A percentile compares a stretch with the other conserved stretches of the same genome.
Conservation (phyloP, 1,140 invertebrate genomes). For the Sycophaga agraensis region DNA sequence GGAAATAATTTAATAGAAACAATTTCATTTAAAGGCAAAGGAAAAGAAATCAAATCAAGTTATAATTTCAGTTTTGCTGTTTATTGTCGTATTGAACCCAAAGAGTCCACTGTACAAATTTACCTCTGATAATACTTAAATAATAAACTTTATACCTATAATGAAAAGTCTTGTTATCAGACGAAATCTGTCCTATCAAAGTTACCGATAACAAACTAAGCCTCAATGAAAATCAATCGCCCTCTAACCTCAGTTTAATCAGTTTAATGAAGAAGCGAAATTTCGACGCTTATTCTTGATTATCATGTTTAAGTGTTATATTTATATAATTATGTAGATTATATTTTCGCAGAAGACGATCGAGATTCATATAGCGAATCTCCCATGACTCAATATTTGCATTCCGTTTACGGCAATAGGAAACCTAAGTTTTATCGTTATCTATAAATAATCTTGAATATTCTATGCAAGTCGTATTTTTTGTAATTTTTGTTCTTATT, state of each 20-base stretch:
- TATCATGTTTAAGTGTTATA: background rate
- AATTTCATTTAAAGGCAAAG: background rate
- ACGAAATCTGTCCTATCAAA: background rate
- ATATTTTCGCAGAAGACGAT: slow-evolving; percentile 11
- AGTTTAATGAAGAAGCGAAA: background rate
- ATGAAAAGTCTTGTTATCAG: background rate
- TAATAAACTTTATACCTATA: background rate
- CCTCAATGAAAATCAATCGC: slow-evolving; percentile 13
- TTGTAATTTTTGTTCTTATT: background rate
- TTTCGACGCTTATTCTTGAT: background rate
- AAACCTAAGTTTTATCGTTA: background rate
- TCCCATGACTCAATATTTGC: background rate
- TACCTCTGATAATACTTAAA: background rate
- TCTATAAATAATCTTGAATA: background rate
- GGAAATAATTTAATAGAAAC: background rate
- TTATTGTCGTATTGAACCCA: slow-evolving; percentile 20
- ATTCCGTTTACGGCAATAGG: background rate
- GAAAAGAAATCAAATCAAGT: background rate
- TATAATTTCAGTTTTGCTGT: slow-evolving; percentile 10
- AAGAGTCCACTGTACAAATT: slow-evolving; percentile 23
- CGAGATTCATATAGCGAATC: background rate
- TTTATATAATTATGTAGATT: background rate
- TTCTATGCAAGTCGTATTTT: background rate
- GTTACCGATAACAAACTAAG: background rate
- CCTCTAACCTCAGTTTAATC: background rate